These are phyloP conservation scores for Sminthopsis crassicaudata DNA, from an alignment of 2,113 vertebrate species.

Conservation along the genomic window DNA sequence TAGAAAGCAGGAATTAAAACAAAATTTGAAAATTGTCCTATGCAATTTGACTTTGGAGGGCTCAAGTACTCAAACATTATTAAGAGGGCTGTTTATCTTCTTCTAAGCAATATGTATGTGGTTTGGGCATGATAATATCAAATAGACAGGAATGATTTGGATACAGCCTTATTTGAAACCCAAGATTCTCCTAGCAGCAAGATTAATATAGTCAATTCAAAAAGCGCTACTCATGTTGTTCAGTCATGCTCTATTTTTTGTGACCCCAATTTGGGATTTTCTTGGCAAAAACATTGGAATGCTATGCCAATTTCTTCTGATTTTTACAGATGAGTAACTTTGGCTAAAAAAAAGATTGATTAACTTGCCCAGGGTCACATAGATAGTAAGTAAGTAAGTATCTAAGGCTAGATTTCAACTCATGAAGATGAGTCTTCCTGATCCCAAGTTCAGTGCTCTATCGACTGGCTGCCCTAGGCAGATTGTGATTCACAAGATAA, in stretches of 20 bases:
- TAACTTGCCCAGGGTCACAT: not conserved
- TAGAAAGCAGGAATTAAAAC: not conserved
- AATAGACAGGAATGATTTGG: not conserved
- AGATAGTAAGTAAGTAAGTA: not conserved
- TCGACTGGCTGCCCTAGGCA: not conserved
- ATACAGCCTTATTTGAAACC: not conserved
- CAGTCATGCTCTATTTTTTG: no score
- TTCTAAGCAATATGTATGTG: not conserved
- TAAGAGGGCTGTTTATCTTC: not conserved
- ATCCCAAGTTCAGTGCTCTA: not conserved
- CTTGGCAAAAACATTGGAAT: not conserved
- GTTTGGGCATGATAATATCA: not conserved
- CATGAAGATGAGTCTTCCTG: not conserved
- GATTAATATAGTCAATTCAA: not conserved
- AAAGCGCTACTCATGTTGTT: not conserved
- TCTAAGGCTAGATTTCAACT: not conserved
- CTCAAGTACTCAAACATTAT: not conserved
- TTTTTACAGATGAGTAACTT: not conserved
- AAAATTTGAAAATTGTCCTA: not conserved
- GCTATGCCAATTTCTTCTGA: not conserved
- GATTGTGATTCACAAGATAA: no score
- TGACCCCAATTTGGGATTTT: not conserved
- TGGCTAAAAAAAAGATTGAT: not conserved
- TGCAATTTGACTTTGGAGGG: not conserved
- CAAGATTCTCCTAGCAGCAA: not conserved